Percentiles rank a stretch among this genome's conserved stretches.
phyloP scores from a whole-genome alignment of 2,113 vertebrate genomes.

The Benitochromis conjunctus region DNA sequence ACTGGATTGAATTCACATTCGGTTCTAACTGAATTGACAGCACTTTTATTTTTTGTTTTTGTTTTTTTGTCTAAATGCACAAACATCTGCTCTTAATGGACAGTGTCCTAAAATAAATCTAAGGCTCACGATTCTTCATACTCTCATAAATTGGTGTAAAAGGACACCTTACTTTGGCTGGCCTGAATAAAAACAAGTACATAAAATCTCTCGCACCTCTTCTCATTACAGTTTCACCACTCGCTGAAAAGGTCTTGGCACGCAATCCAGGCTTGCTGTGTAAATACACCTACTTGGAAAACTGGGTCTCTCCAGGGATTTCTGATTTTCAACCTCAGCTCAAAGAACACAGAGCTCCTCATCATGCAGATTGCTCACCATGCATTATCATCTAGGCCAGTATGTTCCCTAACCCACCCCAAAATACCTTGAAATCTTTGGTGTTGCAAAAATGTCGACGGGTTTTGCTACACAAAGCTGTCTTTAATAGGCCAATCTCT shows the following conservation, averaged over 20 bases:
- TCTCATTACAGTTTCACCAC: not conserved
- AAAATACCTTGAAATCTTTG: not conserved
- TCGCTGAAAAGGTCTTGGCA: conserved; percentile 12
- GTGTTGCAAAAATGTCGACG: not conserved
- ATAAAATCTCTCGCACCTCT: not conserved
- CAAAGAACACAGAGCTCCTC: conserved; percentile 49
- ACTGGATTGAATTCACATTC: not conserved
- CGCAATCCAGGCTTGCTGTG: not conserved
- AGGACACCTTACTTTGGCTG: not conserved
- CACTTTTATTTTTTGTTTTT: not conserved
- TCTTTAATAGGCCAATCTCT: not conserved
- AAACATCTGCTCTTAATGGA: not conserved
- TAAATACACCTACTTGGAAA: conserved; percentile 30
- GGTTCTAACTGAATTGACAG: not conserved
- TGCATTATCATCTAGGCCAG: conserved; percentile 61
- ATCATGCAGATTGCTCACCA: conserved; percentile 46
- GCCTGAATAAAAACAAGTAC: not conserved
- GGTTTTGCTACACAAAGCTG: not conserved
- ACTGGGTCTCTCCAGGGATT: conserved; percentile 27
- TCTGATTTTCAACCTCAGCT: conserved; percentile 31
- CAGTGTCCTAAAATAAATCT: not conserved
- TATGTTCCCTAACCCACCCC: conserved; percentile 43
- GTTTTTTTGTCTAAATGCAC: not conserved
- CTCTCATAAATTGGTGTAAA: not conserved
- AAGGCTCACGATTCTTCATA: not conserved